phyloP scores from a whole-genome alignment of 2,797 vertebrate genomes.

The Myripristis jacobus region DNA sequence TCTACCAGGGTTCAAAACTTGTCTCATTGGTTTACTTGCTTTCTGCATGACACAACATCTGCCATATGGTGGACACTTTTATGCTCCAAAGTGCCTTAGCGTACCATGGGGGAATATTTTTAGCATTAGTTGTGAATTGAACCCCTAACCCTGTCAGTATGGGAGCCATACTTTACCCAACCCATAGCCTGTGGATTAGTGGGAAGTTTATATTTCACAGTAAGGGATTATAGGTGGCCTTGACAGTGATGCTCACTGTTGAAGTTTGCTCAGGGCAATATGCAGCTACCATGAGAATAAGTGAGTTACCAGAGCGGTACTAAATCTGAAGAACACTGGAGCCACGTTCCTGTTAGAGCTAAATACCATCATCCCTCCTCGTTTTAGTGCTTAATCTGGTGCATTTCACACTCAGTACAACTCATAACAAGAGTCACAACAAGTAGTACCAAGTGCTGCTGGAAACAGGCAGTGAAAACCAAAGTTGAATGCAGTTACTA shows the following conservation, averaged over 20 bases:
- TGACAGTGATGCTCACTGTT: neutral
- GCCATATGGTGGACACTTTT: neutral
- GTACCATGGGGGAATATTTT: neutral
- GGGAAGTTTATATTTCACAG: slow-evolving; percentile 8
- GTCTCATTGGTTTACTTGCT: slow-evolving; percentile 41
- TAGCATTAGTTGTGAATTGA: neutral
- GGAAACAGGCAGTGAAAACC: no score
- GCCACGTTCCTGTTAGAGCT: no score
- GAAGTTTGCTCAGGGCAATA: neutral
- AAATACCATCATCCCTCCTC: no score
- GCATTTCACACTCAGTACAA: no score
- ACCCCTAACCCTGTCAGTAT: neutral
- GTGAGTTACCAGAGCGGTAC: no score
- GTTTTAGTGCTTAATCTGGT: no score
- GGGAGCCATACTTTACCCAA: neutral
- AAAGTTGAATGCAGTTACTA: no score
- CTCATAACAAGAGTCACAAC: no score
- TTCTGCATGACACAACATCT: slow-evolving; percentile 20
- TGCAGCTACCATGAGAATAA: no score
- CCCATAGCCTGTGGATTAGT: neutral
- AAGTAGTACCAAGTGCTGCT: no score
- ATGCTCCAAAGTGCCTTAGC: slow-evolving; percentile 2
- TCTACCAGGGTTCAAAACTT: slow-evolving; percentile 41
- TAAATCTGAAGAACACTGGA: no score
- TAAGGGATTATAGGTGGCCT: neutral